These are phyloP conservation scores for Fregetta grallaria DNA, from an alignment of 2,113 vertebrate species.

Conservation along the genomic window DNA sequence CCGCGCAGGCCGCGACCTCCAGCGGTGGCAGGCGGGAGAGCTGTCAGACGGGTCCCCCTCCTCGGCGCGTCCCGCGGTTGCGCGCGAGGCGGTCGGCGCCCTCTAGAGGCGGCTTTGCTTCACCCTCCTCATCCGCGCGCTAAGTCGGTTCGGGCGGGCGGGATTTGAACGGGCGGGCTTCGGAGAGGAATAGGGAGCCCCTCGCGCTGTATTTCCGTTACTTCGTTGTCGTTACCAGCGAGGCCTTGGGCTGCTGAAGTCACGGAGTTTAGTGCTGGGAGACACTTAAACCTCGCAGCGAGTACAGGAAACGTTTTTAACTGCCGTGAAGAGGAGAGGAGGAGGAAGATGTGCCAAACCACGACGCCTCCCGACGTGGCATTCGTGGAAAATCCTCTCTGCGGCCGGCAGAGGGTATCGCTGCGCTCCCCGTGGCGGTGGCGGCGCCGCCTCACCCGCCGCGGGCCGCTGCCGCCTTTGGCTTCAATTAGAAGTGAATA, in stretches of 20 bases:
- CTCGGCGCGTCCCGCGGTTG: too few relatives aligned
- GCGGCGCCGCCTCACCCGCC: neutral
- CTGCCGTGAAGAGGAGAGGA: too few relatives aligned
- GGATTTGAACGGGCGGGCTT: too few relatives aligned
- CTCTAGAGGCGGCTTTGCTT: accelerated
- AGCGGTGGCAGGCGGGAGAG: too few relatives aligned
- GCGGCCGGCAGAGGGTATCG: neutral
- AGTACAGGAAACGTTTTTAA: neutral
- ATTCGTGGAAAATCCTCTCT: accelerated
- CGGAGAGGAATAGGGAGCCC: too few relatives aligned
- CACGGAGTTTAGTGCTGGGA: too few relatives aligned
- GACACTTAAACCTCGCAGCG: neutral
- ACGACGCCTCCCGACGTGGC: accelerated
- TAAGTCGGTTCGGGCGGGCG: too few relatives aligned
- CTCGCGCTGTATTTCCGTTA: accelerated
- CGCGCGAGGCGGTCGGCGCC: accelerated
- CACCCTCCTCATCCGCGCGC: accelerated
- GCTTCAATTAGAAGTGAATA: too few relatives aligned
- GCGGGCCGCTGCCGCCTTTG: too few relatives aligned
- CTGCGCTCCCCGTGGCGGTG: too few relatives aligned
- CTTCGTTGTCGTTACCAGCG: too few relatives aligned
- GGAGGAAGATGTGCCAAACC: accelerated
- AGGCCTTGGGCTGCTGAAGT: neutral
- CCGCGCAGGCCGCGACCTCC: neutral
- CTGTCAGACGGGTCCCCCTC: too few relatives aligned